phyloP scores from a whole-genome alignment of 2,797 vertebrate genomes.

The Podarcis lilfordi region DNA sequence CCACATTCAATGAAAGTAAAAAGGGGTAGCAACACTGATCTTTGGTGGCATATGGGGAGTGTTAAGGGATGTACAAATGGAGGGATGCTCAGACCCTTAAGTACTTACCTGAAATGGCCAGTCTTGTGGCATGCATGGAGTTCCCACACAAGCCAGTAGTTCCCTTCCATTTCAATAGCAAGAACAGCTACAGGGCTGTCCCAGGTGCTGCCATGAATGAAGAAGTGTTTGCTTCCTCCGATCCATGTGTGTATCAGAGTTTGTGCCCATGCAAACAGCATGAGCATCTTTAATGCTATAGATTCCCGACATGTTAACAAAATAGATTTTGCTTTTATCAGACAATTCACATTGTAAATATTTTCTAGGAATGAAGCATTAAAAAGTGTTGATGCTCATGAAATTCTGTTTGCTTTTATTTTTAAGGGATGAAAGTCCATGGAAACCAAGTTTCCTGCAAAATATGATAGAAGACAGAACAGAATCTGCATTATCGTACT shows the following conservation, averaged over 20 bases:
- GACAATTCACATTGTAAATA: not conserved
- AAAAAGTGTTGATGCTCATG: slow-evolving; percentile 20
- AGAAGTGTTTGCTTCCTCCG: not conserved
- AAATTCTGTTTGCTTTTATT: slow-evolving; percentile 64
- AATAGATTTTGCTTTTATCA: not conserved
- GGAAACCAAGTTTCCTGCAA: slow-evolving; percentile 92
- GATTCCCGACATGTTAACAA: no score
- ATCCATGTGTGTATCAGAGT: not conserved
- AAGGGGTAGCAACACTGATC: not conserved
- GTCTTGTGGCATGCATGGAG: not conserved
- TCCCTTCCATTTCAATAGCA: not conserved
- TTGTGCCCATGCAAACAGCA: not conserved
- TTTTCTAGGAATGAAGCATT: not conserved
- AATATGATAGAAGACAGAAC: slow-evolving; percentile 97
- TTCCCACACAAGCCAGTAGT: not conserved
- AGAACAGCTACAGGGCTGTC: not conserved
- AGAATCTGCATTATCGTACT: slow-evolving; percentile 96
- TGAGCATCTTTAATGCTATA: no score
- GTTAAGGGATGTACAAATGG: not conserved
- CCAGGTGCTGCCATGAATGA: not conserved
- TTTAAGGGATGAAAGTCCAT: slow-evolving; percentile 91
- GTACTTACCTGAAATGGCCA: not conserved
- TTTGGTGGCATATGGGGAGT: not conserved
- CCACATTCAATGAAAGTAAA: not conserved
- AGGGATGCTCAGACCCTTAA: not conserved